phyloP scores from a whole-genome alignment of 1,140 invertebrate species.

The Euglossa dilemma region DNA sequence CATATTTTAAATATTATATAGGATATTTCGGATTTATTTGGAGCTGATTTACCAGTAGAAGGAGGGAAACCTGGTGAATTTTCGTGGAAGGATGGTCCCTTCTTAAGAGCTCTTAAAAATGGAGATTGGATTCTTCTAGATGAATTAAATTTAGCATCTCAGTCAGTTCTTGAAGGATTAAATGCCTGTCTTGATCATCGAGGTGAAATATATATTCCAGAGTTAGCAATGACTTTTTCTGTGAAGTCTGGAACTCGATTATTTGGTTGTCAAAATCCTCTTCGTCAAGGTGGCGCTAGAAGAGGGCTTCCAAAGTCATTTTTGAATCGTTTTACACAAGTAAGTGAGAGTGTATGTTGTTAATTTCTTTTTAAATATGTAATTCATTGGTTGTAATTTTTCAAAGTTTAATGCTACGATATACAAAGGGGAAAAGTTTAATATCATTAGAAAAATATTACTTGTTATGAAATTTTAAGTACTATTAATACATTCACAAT shows the following conservation, averaged over 20 bases:
- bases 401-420: not conserved
- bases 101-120: constrained; percentile 94
- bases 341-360: constrained; percentile 64
- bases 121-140: constrained; percentile 99
- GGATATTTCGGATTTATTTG: constrained; percentile 99
- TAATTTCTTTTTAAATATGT: not conserved
- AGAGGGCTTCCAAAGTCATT: constrained; percentile 98
- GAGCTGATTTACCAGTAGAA: constrained; percentile 97
- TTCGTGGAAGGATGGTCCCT: constrained; percentile 97
- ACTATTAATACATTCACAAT: too few relatives aligned
- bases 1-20: constrained; percentile 69
- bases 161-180: constrained; percentile 98
- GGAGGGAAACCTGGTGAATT: constrained; percentile 93
- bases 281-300: constrained; percentile 97
- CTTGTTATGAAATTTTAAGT: too few relatives aligned
- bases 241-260: constrained; percentile 91
- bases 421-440: not conserved
- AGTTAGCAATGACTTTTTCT: constrained; percentile 93
- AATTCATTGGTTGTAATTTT: not conserved
- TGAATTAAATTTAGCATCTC: constrained; percentile 98
- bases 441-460: too few relatives aligned
- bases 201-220: constrained; percentile 97
- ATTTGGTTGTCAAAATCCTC: constrained; percentile 99
- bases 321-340: constrained; percentile 98
- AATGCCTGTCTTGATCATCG: constrained; percentile 99